Conservation (phyloP, 2,113 vertebrate species). For the Panurus biarmicus region DNA sequence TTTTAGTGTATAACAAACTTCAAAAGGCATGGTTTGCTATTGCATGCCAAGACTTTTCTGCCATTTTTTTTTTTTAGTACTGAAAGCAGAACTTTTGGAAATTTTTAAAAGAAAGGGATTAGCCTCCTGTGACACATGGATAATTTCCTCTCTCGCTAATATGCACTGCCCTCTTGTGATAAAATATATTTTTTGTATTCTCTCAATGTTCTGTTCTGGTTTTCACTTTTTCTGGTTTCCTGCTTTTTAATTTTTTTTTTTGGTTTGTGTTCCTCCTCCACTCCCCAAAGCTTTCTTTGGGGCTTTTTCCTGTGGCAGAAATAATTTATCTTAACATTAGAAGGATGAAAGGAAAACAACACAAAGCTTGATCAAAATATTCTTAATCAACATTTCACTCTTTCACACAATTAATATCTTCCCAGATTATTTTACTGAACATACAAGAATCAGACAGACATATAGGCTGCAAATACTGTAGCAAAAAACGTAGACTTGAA, state of each 20-base stretch:
- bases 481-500: neutral
- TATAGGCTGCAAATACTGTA: neutral
- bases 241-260: neutral
- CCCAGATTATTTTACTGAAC: neutral
- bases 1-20: neutral
- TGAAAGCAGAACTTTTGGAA: neutral
- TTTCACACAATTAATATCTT: neutral
- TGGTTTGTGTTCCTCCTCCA: neutral
- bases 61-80: neutral
- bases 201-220: neutral
- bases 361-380: neutral
- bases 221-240: neutral
- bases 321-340: neutral
- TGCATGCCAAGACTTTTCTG: neutral
- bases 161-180: conserved; percentile 53
- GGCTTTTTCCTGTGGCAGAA: neutral
- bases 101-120: neutral
- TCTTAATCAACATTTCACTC: neutral
- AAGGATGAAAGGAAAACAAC: neutral
- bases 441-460: neutral
- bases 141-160: neutral
- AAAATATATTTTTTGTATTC: neutral
- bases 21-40: neutral
- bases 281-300: neutral
- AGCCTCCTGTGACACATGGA: neutral